Evolutionary conservation across 2,888 invertebrate species (phyloP).

Genomic region (Bimastos eiseni): DNA sequence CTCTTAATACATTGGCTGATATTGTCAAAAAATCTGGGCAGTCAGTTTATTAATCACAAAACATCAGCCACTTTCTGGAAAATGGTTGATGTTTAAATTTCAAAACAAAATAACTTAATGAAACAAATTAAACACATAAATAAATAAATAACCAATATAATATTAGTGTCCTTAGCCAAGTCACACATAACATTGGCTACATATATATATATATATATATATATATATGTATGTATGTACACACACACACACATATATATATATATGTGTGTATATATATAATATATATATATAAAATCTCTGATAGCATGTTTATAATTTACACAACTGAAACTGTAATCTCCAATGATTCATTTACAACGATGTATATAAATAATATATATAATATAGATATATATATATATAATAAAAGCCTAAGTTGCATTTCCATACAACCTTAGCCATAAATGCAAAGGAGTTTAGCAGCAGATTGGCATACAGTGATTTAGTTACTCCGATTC

Average conservation of each 20-base stretch:
- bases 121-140: not conserved
- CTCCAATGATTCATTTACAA: too few species aligned
- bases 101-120: not conserved
- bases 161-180: not conserved
- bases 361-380: too few species aligned
- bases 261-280: too few species aligned
- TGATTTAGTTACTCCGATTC: not conserved
- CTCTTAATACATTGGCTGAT: not conserved
- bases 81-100: constrained; percentile 2
- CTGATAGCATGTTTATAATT: too few species aligned
- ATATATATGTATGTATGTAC: too few species aligned
- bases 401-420: not conserved
- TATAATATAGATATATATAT: too few species aligned
- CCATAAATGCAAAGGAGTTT: not conserved
- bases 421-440: not conserved
- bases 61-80: not conserved
- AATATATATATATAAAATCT: too few species aligned
- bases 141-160: not conserved
- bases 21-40: not conserved
- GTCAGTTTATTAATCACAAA: not conserved
- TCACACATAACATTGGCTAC: not conserved
- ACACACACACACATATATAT: too few species aligned
- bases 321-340: too few species aligned
- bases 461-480: not conserved
- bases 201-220: too few species aligned